Percentiles rank a stretch among this genome's conserved stretches.
Conservation (phyloP, 64 coral and sea anemone genomes). For the Stichodactyla mertensii region DNA sequence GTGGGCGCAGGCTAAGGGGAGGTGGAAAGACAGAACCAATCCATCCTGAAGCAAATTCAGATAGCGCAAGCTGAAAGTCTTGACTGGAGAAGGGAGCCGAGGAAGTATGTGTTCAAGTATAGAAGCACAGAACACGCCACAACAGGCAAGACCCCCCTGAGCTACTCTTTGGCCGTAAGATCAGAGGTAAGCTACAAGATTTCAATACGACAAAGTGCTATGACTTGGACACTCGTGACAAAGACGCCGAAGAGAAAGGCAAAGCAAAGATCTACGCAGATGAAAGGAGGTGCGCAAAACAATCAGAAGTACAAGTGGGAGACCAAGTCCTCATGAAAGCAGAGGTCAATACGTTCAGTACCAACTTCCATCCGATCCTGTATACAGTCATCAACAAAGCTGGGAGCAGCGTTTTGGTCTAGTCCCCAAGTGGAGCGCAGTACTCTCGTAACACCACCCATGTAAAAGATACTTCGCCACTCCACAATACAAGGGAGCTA, state of each 20-base stretch:
- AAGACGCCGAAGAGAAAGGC: not conserved
- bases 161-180: slow-evolving; percentile 17
- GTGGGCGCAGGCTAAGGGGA: slow-evolving; percentile 12
- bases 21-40: slow-evolving; percentile 24
- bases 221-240: not conserved
- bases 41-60: slow-evolving; percentile 5
- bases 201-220: too few species aligned
- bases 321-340: slow-evolving; percentile 22
- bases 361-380: slow-evolving; percentile 4
- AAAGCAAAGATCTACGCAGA: not conserved
- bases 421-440: slow-evolving; percentile 23
- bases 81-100: slow-evolving; percentile 19
- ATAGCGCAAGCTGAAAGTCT: slow-evolving; percentile 22
- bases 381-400: slow-evolving; percentile 28
- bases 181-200: slow-evolving; percentile 32
- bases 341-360: slow-evolving; percentile 22
- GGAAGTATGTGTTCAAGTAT: slow-evolving; percentile 15
- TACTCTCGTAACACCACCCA: slow-evolving; percentile 6
- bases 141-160: slow-evolving; percentile 24
- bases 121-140: slow-evolving; percentile 25
- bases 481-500: not conserved
- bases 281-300: not conserved
- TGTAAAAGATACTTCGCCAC: not conserved
- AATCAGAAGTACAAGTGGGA: not conserved
- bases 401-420: not conserved